Evolutionary conservation across 2,797 vertebrate species (phyloP).

Genomic region (Helostoma temminkii): DNA sequence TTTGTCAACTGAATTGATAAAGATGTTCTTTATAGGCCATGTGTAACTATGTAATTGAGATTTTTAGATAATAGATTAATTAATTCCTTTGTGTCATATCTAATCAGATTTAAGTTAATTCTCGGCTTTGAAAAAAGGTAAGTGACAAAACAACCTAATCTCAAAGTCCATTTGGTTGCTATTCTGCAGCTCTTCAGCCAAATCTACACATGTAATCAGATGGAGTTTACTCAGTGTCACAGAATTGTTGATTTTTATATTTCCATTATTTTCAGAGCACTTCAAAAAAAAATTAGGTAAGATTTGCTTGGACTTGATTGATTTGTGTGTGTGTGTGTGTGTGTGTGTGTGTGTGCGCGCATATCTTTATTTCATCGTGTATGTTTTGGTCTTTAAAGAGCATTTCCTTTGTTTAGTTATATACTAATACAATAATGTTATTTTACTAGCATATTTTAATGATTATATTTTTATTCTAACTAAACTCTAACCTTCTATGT

Average conservation of each 20-base stretch:
- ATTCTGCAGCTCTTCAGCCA: not conserved
- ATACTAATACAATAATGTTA: too few species aligned
- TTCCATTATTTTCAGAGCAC: not conserved
- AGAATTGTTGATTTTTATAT: not conserved
- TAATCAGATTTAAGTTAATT: constrained; percentile 4
- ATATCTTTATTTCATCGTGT: too few species aligned
- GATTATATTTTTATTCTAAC: too few species aligned
- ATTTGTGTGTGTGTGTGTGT: too few species aligned
- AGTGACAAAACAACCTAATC: not conserved
- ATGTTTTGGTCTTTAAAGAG: too few species aligned
- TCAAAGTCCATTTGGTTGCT: not conserved
- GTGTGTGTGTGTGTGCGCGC: too few species aligned
- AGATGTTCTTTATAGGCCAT: not conserved
- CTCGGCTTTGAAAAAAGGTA: not conserved
- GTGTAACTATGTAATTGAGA: not conserved
- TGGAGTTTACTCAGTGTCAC: not conserved
- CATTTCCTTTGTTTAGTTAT: too few species aligned
- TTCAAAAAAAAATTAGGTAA: too few species aligned
- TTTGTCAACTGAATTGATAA: constrained; percentile 7
- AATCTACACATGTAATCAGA: not conserved
- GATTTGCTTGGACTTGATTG: too few species aligned
- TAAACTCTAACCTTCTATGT: too few species aligned
- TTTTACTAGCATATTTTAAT: too few species aligned
- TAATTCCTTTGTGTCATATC: constrained; percentile 2
- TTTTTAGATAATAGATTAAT: not conserved